Evolutionary conservation across 2,113 vertebrate genomes (phyloP), one percentile per base, ranked within the genome.

Genomic region (Lophochroa leadbeateri): DNA sequence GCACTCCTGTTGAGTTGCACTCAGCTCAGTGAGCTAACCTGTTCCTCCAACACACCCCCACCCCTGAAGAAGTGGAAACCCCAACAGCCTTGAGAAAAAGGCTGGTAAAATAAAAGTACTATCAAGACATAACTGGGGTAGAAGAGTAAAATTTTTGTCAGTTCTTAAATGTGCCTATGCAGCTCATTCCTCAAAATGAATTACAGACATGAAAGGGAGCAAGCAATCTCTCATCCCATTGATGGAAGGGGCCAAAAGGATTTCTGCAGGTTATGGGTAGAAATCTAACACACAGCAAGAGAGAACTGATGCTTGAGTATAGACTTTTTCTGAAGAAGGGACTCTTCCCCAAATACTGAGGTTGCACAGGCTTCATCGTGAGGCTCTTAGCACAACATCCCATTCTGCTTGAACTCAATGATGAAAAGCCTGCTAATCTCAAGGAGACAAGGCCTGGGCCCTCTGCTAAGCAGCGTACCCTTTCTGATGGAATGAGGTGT

Each of bases 401-500:
- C 52, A 43, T n/a, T 76, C 75, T 13, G 0, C 68, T 41, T 70
- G 72, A 81, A 20, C 7, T 41, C 68, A 35, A 3, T 17, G 50
- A 57, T 9, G 8, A 92, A 95, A 88, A 14, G 63, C 35, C 52
- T 52, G 65, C 52, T 91, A 61, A 91, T 86, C 77, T 84, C 82
- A 61, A 92, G 65, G 80, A 63, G 71, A 88, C 72, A 76, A 44
- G 43, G 39, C 47, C 90, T 64, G 55, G 76, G 79, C 43, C 57
- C 65, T 84, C 86, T 94, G 61, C 55, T 41, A 57, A 93, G 37
- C 4, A 25, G n/a, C 0, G 0, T n/a, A 69, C 49, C 52, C 82
- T n/a, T 94, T 89, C 78, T 94, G 88, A 89, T 84, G 63, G 86
- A 95, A 96, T 57, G 57, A 84, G 80, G 92, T 69, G 80, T 94